A percentile compares a stretch with the other conserved stretches of the same genome.
Evolutionary conservation across 2,797 vertebrate species (phyloP).

Genomic region (Bovichtus variegatus): DNA sequence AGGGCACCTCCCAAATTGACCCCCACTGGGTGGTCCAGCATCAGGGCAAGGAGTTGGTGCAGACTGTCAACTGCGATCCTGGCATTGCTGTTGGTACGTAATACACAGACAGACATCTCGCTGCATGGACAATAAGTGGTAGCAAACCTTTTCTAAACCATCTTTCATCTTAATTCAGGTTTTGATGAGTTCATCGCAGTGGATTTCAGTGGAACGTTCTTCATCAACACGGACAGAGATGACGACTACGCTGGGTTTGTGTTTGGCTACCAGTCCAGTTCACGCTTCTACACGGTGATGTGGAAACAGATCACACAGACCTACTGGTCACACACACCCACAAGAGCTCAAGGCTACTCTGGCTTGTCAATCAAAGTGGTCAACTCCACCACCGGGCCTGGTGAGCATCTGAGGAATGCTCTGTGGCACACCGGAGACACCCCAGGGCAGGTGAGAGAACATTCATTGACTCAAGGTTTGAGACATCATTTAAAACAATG

Average conservation of each 20-base stretch:
- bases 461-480: neutral
- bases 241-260: slow-evolving; percentile 99
- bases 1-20: slow-evolving; percentile 98
- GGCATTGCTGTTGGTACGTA: slow-evolving; percentile 96
- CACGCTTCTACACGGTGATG: slow-evolving; percentile 99
- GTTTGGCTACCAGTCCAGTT: slow-evolving; percentile 98
- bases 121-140: neutral
- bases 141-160: slow-evolving; percentile 28
- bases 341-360: slow-evolving; percentile 96
- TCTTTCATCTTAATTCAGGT: slow-evolving; percentile 80
- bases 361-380: slow-evolving; percentile 98
- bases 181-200: slow-evolving; percentile 98
- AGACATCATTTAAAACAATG: neutral
- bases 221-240: slow-evolving; percentile 98
- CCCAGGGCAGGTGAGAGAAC: slow-evolving; percentile 89
- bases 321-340: slow-evolving; percentile 95
- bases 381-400: slow-evolving; percentile 98
- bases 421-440: slow-evolving; percentile 99
- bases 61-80: slow-evolving; percentile 99
- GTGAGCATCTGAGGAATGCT: slow-evolving; percentile 97
- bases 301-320: slow-evolving; percentile 99
- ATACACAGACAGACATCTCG: neutral
- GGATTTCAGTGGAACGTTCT: slow-evolving; percentile 99
- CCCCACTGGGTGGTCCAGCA: slow-evolving; percentile 99
- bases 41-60: slow-evolving; percentile 98